phyloP scores from a whole-genome alignment of 2,888 invertebrate genomes.

The Exephanes ischioxanthus region DNA sequence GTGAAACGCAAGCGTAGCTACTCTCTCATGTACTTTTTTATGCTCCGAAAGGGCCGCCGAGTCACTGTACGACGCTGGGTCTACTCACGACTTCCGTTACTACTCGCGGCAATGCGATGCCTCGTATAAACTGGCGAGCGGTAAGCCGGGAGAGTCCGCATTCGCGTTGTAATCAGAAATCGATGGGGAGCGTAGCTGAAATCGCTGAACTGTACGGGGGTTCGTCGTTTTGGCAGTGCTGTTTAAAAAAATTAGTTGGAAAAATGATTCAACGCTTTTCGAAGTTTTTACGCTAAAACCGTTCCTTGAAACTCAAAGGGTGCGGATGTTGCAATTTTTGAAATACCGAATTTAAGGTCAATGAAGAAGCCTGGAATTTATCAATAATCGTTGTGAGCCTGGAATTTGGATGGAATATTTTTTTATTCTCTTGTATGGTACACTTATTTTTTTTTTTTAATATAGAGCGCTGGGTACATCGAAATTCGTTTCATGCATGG shows the following conservation, averaged over 20 bases:
- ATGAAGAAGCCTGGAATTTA: too few species aligned
- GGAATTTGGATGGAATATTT: too few species aligned
- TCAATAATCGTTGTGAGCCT: too few species aligned
- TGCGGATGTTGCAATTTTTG: too few species aligned
- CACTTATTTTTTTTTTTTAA: too few species aligned
- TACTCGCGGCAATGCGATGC: neutral
- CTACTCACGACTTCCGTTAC: conserved; percentile 16
- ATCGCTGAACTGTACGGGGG: neutral
- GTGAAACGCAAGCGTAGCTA: conserved; percentile 20
- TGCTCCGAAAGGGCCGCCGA: conserved; percentile 2
- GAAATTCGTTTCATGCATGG: too few species aligned
- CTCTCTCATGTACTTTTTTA: neutral
- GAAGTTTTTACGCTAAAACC: neutral
- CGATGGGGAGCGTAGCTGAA: neutral
- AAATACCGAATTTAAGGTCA: too few species aligned
- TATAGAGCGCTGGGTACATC: too few species aligned
- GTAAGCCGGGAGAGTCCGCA: neutral
- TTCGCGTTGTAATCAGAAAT: conserved; percentile 24
- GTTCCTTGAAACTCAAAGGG: too few species aligned
- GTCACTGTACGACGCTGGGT: neutral
- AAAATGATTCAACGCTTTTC: neutral
- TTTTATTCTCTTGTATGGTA: too few species aligned
- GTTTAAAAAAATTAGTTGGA: neutral
- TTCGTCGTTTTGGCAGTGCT: neutral
- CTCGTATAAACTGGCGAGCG: neutral